Evolutionary conservation across 2,113 vertebrate species (phyloP).

Genomic region (Dolichotis patagonum): DNA sequence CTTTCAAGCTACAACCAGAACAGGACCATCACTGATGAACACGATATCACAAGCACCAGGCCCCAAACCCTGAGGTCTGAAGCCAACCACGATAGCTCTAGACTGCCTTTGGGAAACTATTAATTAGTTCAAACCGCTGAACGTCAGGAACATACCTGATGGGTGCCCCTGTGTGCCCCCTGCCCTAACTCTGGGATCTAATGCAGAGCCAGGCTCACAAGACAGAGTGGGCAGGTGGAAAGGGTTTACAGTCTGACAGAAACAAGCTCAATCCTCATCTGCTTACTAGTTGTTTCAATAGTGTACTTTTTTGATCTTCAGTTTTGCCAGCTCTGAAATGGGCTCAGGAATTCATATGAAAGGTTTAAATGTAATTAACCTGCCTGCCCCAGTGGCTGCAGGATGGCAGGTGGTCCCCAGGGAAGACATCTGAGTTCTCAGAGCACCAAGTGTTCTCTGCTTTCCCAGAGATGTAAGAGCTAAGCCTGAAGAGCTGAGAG

Average conservation of each 20-base stretch:
- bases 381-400: background rate
- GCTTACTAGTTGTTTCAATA: background rate
- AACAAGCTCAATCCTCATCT: background rate
- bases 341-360: background rate
- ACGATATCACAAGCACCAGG: background rate
- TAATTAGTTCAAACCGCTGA: background rate
- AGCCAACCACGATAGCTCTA: background rate
- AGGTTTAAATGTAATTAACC: background rate
- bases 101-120: background rate
- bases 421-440: background rate
- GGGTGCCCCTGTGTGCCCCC: background rate
- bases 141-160: background rate
- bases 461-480: background rate
- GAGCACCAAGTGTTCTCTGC: background rate
- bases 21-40: background rate
- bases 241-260: background rate
- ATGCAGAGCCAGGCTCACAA: background rate
- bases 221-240: background rate
- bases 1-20: background rate
- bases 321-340: constrained; percentile 42
- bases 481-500: background rate
- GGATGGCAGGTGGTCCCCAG: background rate
- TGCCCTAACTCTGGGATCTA: background rate
- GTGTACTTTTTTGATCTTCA: background rate
- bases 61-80: background rate